These are phyloP conservation scores for Porphyrio hochstetteri DNA, from an alignment of 2,113 vertebrate species.

Conservation along the genomic window DNA sequence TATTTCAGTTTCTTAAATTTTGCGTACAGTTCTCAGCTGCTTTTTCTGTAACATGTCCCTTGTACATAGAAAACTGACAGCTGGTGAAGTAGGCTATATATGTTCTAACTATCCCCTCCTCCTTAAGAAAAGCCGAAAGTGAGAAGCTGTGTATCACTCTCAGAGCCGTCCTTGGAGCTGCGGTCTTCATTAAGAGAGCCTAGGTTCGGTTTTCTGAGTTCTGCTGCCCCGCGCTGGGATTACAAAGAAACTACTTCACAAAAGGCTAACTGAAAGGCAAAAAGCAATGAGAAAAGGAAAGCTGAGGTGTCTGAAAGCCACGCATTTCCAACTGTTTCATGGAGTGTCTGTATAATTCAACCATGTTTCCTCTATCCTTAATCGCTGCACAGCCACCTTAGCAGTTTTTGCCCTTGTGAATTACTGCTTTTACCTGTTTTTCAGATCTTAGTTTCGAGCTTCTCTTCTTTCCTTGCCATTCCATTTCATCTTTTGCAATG, in stretches of 20 bases:
- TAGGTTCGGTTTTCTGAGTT: background rate
- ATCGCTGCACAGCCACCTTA: background rate
- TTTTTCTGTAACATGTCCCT: background rate
- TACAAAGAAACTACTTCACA: background rate
- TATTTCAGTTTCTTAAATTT: background rate
- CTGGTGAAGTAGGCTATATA: background rate
- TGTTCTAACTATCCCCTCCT: background rate
- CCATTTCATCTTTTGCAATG: background rate
- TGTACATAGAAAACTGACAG: background rate
- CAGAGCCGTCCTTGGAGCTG: background rate
- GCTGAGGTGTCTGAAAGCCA: background rate
- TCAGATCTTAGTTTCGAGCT: background rate
- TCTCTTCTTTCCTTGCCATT: background rate
- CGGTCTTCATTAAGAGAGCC: background rate
- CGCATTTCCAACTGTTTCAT: background rate
- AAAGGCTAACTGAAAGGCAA: background rate
- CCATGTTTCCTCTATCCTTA: background rate
- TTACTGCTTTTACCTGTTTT: background rate
- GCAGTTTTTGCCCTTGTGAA: background rate
- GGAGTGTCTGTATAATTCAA: background rate
- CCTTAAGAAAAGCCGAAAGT: background rate
- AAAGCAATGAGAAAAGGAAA: background rate
- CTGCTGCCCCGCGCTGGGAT: constrained; percentile 22
- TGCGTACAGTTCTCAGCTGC: background rate
- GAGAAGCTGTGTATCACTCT: background rate